Evolutionary conservation across 1,140 invertebrate genomes (phyloP).

Genomic region (Brachionus rubens): DNA sequence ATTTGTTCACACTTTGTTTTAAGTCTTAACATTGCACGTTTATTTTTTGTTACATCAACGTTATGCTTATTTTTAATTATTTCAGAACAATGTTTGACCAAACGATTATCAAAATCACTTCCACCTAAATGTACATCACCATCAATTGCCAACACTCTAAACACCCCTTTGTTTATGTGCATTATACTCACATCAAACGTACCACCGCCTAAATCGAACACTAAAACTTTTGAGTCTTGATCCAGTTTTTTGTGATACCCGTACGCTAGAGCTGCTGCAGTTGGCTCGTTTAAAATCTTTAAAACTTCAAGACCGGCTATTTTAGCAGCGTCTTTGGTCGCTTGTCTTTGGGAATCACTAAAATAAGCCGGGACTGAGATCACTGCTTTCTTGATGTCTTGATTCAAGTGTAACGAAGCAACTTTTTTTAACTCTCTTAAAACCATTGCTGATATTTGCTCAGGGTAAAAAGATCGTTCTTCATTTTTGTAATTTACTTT

Average conservation of each 20-base stretch:
- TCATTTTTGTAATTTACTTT: no score
- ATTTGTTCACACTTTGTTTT: slow-evolving; percentile 54
- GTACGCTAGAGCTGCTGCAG: neutral
- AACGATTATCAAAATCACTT: slow-evolving; percentile 95
- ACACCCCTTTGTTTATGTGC: slow-evolving; percentile 95
- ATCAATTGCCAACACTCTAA: slow-evolving; percentile 85
- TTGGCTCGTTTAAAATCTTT: neutral
- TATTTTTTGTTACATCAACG: slow-evolving; percentile 48
- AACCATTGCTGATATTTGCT: slow-evolving; percentile 82
- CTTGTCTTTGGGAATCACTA: slow-evolving; percentile 92
- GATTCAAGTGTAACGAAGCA: slow-evolving; percentile 91
- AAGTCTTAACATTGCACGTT: slow-evolving; percentile 52
- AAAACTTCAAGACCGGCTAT: neutral
- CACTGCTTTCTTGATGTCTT: slow-evolving; percentile 68
- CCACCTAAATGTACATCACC: slow-evolving; percentile 74
- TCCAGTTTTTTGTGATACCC: slow-evolving; percentile 59
- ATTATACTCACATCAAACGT: slow-evolving; percentile 98
- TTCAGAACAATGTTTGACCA: slow-evolving; percentile 94
- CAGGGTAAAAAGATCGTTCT: slow-evolving; percentile 62
- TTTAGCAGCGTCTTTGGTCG: neutral
- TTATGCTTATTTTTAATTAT: slow-evolving; percentile 52
- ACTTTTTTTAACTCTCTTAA: slow-evolving; percentile 86
- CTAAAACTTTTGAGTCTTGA: slow-evolving; percentile 83
- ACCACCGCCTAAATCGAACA: slow-evolving; percentile 98
- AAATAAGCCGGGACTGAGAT: slow-evolving; percentile 82